phyloP scores from a whole-genome alignment of 2,113 vertebrate genomes.

The Theristicus caerulescens region DNA sequence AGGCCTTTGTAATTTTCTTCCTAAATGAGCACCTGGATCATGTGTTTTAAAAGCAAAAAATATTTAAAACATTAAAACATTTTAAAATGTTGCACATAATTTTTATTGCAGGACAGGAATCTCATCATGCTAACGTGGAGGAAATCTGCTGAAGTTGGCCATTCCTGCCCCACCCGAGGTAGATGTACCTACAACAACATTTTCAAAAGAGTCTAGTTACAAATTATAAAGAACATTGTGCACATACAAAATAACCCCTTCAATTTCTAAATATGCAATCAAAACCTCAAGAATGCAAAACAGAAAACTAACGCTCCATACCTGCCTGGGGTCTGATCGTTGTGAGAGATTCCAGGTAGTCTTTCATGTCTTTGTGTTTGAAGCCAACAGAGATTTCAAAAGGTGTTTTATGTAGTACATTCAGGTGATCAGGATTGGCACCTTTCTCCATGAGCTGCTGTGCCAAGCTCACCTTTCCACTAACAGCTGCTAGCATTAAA shows the following conservation, averaged over 20 bases:
- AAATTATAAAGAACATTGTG: not conserved
- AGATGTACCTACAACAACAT: not conserved
- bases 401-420: constrained; percentile 89
- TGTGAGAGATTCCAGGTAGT: constrained; percentile 90
- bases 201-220: not conserved
- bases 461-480: constrained; percentile 83
- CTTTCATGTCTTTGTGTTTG: constrained; percentile 87
- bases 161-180: not conserved
- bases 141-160: not conserved
- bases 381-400: constrained; percentile 90
- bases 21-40: not conserved
- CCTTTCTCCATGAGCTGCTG: constrained; percentile 92
- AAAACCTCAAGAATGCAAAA: not conserved
- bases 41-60: not conserved
- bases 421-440: constrained; percentile 87
- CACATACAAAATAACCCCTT: not conserved
- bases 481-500: constrained; percentile 88
- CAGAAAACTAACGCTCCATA: constrained; percentile 46
- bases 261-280: not conserved
- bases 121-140: not conserved
- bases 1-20: not conserved
- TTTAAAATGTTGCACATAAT: not conserved
- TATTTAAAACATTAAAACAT: not conserved
- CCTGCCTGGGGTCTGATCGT: constrained; percentile 90
- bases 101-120: not conserved